phyloP scores from a whole-genome alignment of 2,113 vertebrate species.

The Pterocles gutturalis region DNA sequence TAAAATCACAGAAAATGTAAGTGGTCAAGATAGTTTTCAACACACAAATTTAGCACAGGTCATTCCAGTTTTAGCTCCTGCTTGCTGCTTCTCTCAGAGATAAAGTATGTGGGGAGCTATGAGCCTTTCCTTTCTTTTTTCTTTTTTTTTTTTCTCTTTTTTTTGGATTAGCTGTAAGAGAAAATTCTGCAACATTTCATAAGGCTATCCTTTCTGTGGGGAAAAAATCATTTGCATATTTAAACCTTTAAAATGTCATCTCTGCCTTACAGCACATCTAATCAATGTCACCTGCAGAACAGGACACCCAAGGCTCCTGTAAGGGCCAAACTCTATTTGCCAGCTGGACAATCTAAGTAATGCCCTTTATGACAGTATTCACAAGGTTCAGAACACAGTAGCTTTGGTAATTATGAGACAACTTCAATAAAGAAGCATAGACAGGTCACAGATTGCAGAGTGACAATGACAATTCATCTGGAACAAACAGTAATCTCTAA shows the following conservation, averaged over 20 bases:
- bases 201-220: neutral
- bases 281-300: conserved; percentile 36
- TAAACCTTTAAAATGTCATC: conserved; percentile 65
- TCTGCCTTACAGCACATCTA: conserved; percentile 17
- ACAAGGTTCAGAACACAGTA: neutral
- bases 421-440: neutral
- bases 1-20: neutral
- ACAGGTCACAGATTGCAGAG: conserved; percentile 21
- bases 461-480: conserved; percentile 40
- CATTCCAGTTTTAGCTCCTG: neutral
- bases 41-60: neutral
- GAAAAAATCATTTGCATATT: neutral
- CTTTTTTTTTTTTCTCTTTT: neutral
- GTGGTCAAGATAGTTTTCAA: neutral
- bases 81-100: neutral
- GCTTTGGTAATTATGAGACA: conserved; percentile 6
- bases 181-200: neutral
- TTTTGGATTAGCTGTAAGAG: neutral
- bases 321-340: neutral
- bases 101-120: neutral
- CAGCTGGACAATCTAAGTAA: conserved; percentile 20
- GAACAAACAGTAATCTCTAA: conserved; percentile 53
- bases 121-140: neutral
- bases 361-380: conserved; percentile 25
- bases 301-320: neutral